These are phyloP conservation scores for Pteropus alecto DNA, from an alignment of 2,113 vertebrate genomes.

Conservation along the genomic window DNA sequence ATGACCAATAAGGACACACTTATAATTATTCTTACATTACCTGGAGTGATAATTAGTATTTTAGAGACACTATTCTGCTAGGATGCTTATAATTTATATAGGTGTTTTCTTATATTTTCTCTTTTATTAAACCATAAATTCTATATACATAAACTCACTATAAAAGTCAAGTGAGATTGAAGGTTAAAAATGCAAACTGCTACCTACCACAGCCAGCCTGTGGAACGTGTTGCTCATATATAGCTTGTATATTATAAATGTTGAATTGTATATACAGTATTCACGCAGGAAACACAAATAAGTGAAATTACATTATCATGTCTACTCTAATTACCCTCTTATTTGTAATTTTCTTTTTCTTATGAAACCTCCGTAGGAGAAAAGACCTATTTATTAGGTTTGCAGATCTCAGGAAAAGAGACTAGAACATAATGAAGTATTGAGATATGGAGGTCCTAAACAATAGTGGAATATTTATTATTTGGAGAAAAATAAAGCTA, in stretches of 20 bases:
- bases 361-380: not conserved
- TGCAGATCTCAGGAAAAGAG: not conserved
- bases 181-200: not conserved
- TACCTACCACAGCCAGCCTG: not conserved
- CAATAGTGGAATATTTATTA: not conserved
- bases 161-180: not conserved
- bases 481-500: not conserved
- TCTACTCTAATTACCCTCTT: not conserved
- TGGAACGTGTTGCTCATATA: not conserved
- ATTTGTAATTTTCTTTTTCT: not conserved
- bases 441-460: not conserved
- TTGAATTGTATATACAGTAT: not conserved
- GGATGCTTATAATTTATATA: not conserved
- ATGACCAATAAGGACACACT: not conserved
- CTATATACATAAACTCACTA: not conserved
- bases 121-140: not conserved
- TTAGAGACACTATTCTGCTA: not conserved
- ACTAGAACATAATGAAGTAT: not conserved
- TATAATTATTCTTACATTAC: not conserved
- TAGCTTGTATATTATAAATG: not conserved
- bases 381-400: not conserved
- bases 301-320: not conserved
- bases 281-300: not conserved
- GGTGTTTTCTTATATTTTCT: not conserved
- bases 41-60: not conserved